Evolutionary conservation across 2,113 vertebrate genomes (phyloP).

Genomic region (Chroicocephalus ridibundus): DNA sequence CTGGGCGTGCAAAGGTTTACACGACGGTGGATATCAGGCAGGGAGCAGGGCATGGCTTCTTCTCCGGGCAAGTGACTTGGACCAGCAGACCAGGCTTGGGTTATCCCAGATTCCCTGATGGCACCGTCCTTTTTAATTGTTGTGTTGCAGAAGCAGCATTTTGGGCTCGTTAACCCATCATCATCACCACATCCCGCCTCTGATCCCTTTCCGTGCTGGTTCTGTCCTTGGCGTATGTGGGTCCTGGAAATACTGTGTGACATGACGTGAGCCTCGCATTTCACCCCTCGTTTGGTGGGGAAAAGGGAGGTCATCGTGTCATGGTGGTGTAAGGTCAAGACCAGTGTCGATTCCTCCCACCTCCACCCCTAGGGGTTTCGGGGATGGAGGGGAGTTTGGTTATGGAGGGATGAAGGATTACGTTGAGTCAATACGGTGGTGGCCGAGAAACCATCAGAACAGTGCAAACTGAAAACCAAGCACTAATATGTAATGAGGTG

Average conservation of each 20-base stretch:
- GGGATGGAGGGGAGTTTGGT: background rate
- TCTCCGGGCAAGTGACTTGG: rapidly evolving
- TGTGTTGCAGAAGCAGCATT: background rate
- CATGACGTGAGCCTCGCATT: background rate
- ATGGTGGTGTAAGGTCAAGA: background rate
- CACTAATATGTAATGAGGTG: too few species aligned
- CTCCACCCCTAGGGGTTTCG: background rate
- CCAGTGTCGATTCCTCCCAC: rapidly evolving
- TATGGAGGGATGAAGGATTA: too few species aligned
- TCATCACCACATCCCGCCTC: rapidly evolving
- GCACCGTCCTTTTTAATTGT: background rate
- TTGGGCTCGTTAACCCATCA: background rate
- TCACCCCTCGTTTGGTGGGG: too few species aligned
- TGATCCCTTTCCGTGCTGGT: background rate
- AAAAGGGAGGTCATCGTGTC: background rate
- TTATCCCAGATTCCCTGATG: background rate
- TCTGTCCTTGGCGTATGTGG: rapidly evolving
- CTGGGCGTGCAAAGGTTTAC: background rate
- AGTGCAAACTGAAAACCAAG: background rate
- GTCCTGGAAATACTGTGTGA: background rate
- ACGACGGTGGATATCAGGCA: rapidly evolving
- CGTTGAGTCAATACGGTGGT: too few species aligned
- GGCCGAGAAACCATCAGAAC: background rate
- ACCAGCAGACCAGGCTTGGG: background rate
- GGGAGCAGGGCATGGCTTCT: background rate